Conservation (phyloP, 2,888 invertebrate genomes). For the Ormia ochracea region DNA sequence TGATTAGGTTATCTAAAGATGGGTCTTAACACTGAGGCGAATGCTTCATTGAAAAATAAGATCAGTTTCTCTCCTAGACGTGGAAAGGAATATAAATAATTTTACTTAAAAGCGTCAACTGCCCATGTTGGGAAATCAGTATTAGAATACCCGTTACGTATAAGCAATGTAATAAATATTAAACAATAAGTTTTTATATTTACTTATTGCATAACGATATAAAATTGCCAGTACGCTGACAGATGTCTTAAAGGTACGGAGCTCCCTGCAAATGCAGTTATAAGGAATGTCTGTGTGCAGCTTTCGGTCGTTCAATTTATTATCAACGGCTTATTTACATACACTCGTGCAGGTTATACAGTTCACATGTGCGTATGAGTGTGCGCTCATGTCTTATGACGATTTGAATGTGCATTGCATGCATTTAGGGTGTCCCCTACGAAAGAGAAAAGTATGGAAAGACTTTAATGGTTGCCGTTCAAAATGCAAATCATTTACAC, state of each 20-base stretch:
- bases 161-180: neutral
- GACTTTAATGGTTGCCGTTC: neutral
- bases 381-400: too few relatives aligned
- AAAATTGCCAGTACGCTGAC: conserved; percentile 13
- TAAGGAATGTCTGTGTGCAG: conserved; percentile 6
- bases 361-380: neutral
- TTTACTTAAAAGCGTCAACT: too few relatives aligned
- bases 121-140: too few relatives aligned
- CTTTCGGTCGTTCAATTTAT: neutral
- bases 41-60: too few relatives aligned
- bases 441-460: neutral
- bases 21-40: too few relatives aligned
- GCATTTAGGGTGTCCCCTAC: neutral
- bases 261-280: conserved; percentile 14
- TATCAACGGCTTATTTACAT: neutral
- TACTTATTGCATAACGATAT: neutral
- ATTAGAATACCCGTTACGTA: neutral
- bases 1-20: too few relatives aligned
- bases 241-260: conserved; percentile 2
- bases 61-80: too few relatives aligned
- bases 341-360: neutral
- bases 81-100: too few relatives aligned
- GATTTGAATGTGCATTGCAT: neutral
- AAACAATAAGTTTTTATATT: conserved; percentile 9
- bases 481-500: neutral